Base-by-base conservation (phyloP, 2,888 invertebrate species). In the Glyphotaelius pellucidus region DNA sequence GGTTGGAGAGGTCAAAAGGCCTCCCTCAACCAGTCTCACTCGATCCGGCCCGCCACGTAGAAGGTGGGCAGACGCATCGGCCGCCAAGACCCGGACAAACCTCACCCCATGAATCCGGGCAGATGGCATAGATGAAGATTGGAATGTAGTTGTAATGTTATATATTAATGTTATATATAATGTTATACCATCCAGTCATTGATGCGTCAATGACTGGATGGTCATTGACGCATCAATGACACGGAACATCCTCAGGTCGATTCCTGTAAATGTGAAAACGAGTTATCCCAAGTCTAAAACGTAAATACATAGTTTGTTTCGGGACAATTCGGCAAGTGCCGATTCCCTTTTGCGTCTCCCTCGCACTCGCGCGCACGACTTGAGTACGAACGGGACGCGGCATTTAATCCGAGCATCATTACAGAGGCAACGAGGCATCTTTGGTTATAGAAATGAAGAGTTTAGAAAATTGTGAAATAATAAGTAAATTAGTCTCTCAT, bases 271-370 rank as follows among this genome's bases (percentile, higher is more conserved):
- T 4, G 52, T 19, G 52, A 4, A 52, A 52, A 19, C 9, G 67
- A 25, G 67, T n/a, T 67, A 67, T 67, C 67, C 67, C 25, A 67
- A 67, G 9, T 67, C n/a, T 67, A 67, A 67, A 67, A 67, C n/a
- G 67, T 67, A 67, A 67, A 67, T n/a, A 67, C 67, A 67, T n/a
- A 67, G 67, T 67, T 67, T 67, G 67, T 67, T 67, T 67, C 67
- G 67, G 67, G 25, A 19, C 67, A 67, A 9, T 67, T 67, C 67
- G 67, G 67, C n/a, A 67, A 67, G 67, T 67, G 67, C 67, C 67
- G 67, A 67, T 67, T 67, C 67, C 25, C 67, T 67, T 67, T 67
- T 67, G 67, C 25, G 25, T 67, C n/a, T n/a, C 67, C 25, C 67
- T 67, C 67, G 67, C n/a, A 67, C 67, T 67, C 67, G 67, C 25